These are phyloP conservation scores for Ctenomys sociabilis DNA, from an alignment of 2,113 vertebrate species.

Conservation along the genomic window DNA sequence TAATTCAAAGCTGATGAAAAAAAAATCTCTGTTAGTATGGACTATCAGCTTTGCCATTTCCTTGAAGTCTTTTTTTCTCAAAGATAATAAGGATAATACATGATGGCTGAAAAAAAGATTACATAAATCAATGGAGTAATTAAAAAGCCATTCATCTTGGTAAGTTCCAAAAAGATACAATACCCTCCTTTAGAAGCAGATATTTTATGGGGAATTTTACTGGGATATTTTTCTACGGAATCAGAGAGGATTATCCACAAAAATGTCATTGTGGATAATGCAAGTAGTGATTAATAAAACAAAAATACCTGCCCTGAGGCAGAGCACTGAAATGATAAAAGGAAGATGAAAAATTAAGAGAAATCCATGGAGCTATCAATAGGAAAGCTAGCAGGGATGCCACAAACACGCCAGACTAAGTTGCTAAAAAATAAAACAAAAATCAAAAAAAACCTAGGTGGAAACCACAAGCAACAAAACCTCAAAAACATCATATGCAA, in stretches of 20 bases:
- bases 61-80: background rate
- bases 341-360: background rate
- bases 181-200: constrained; percentile 18
- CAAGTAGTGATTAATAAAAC: background rate
- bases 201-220: constrained; percentile 21
- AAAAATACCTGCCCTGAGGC: background rate
- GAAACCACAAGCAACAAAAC: constrained; percentile 54
- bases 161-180: constrained; percentile 13
- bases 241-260: too few relatives aligned
- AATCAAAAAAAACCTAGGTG: constrained; percentile 23
- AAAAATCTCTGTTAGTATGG: background rate
- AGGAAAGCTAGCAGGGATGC: background rate
- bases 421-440: constrained; percentile 38
- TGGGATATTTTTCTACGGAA: constrained; percentile 10
- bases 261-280: constrained; percentile 2
- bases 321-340: constrained; percentile 26
- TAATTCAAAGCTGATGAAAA: constrained; percentile 20
- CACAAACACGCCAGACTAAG: constrained; percentile 10
- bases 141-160: background rate
- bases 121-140: constrained; percentile 20
- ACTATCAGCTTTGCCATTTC: background rate
- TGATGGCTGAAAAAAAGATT: constrained; percentile 10
- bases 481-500: background rate
- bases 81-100: background rate
- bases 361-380: background rate